phyloP scores from a whole-genome alignment of 2,113 vertebrate genomes.

The Origma solitaria region DNA sequence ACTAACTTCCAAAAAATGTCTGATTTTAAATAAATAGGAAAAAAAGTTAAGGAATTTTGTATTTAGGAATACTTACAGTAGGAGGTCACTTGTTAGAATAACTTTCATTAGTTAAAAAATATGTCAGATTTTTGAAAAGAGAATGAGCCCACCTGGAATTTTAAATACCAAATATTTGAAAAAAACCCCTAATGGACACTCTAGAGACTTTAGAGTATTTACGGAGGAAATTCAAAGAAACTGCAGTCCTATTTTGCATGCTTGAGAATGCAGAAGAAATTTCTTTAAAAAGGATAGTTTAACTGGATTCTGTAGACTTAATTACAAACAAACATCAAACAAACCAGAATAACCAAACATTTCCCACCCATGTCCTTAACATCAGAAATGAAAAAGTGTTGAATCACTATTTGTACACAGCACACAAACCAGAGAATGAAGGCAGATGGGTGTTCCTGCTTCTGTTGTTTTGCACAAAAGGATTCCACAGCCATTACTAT shows the following conservation, averaged over 20 bases:
- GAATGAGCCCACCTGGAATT: background rate
- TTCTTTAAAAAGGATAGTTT: background rate
- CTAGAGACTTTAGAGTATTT: background rate
- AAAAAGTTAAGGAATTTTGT: background rate
- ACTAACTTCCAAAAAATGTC: background rate
- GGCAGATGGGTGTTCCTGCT: background rate
- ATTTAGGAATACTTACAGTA: background rate
- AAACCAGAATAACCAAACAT: background rate
- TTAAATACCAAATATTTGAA: background rate
- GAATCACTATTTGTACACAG: background rate
- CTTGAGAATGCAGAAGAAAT: background rate
- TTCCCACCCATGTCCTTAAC: background rate
- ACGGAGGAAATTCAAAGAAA: background rate
- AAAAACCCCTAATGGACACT: background rate
- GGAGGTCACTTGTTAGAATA: background rate
- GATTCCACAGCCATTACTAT: slow-evolving; percentile 4
- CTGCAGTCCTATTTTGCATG: background rate
- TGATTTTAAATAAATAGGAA: background rate
- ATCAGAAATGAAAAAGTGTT: background rate
- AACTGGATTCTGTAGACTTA: background rate
- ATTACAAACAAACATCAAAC: background rate
- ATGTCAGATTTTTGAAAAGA: background rate
- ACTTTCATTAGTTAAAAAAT: background rate
- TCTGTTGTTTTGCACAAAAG: slow-evolving; percentile 23
- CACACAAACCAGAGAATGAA: slow-evolving; percentile 15